Conservation (phyloP, 2,797 vertebrate species). For the Sebastes wilsoni region DNA sequence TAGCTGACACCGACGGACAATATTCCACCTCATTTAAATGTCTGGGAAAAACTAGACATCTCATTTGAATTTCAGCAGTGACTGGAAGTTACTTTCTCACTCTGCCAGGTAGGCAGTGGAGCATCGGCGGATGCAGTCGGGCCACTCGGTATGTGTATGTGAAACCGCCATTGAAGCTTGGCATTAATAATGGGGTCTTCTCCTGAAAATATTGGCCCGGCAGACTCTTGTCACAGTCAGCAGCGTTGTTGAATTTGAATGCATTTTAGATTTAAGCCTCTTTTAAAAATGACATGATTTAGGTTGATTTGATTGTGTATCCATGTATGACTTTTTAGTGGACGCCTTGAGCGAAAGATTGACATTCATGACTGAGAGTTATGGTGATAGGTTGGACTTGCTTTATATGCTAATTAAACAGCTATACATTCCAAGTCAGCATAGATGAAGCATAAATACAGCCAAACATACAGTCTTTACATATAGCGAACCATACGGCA, state of each 20-base stretch:
- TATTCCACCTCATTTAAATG: slow-evolving; percentile 43
- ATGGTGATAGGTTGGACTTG: not conserved
- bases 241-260: not conserved
- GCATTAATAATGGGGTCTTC: not conserved
- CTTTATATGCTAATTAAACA: slow-evolving; percentile 43
- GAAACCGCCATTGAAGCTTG: slow-evolving; percentile 8
- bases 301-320: not conserved
- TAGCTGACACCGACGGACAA: slow-evolving; percentile 19
- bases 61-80: slow-evolving; percentile 47
- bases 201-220: not conserved
- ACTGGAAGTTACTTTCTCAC: slow-evolving; percentile 23
- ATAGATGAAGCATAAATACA: not conserved
- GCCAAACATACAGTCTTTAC: not conserved
- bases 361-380: not conserved
- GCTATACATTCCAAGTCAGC: slow-evolving; percentile 13
- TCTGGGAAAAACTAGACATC: slow-evolving; percentile 7
- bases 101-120: slow-evolving; percentile 20
- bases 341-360: not conserved
- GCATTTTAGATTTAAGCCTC: not conserved
- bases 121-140: not conserved
- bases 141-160: not conserved
- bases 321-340: not conserved
- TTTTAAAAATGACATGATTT: not conserved
- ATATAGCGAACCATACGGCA: not conserved
- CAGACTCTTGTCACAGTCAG: not conserved